Base-by-base conservation (phyloP, 2,113 vertebrate genomes). In the Dipodomys spectabilis region DNA sequence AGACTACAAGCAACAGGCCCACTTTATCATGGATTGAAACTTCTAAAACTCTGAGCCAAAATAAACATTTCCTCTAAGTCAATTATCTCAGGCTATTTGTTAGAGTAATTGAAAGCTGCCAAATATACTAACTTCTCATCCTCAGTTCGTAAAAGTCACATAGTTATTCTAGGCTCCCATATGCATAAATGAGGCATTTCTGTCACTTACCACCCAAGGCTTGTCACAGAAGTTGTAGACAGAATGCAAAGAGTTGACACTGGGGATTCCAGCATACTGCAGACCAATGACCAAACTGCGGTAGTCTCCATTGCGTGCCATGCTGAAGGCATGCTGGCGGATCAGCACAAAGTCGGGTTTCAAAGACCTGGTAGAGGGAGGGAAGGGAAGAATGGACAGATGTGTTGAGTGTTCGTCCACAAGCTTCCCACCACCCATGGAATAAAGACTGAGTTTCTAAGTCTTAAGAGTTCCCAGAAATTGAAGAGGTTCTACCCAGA, bases 141-240 rank as follows among this genome's bases (percentile, higher is more conserved):
- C 44, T 91, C 64, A 23, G 23, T 64, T 67, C 10, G 3, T 45
- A 7, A 19, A 82, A 80, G 75, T 84, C 78, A 39, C 49, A 45
- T 18, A 74, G 68, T 39, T 77, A 5, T 39, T 69, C 65, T 9
- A n/a, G 69, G 60, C 19, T 81, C 68, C 86, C 57, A 8, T 28
- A 11, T 69, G 68, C n/a, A 88, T 72, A 18, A 39, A 62, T 23
- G 49, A 88, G 39, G 27, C 71, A n/a, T 78, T 92, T 39, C 30
- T 45, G 45, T 82, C 91, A 97, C 99, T 98, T 96, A 99, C 99
- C 98, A 99, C 98, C 99, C 99, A 99, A 44, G 99, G 99, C 96
- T 99, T 99, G 98, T 99, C 99, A 92, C 99, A 99, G 97, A 99
- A 99, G 97, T 99, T 99, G 98, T 99, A 99, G 83, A 99, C 98